Evolutionary conservation across 2,888 invertebrate species (phyloP).

Genomic region (Diachrysia chrysitis): DNA sequence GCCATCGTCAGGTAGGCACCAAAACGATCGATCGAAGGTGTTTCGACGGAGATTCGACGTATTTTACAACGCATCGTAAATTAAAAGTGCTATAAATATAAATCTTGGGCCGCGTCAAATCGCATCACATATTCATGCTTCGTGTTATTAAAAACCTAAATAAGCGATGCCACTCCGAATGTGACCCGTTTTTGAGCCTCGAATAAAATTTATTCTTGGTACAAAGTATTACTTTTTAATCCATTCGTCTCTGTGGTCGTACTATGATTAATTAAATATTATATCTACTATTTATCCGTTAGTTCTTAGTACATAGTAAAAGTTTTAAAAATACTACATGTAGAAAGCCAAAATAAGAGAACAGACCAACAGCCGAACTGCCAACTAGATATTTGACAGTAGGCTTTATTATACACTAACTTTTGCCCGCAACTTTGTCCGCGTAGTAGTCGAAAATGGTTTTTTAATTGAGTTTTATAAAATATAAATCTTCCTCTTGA

Average conservation of each 20-base stretch:
- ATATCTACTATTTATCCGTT: too few relatives aligned
- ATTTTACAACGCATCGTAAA: slow-evolving; percentile 83
- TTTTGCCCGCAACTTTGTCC: too few relatives aligned
- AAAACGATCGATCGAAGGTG: slow-evolving; percentile 62
- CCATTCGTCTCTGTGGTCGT: not conserved
- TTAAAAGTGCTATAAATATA: slow-evolving; percentile 85
- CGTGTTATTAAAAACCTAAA: slow-evolving; percentile 77
- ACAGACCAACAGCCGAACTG: too few relatives aligned
- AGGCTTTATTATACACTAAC: too few relatives aligned
- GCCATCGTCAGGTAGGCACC: slow-evolving; percentile 65
- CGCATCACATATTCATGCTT: slow-evolving; percentile 83
- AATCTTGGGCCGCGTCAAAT: slow-evolving; percentile 84
- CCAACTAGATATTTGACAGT: too few relatives aligned
- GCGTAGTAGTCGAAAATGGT: too few relatives aligned
- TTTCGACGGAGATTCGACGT: slow-evolving; percentile 75
- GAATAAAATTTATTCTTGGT: slow-evolving; percentile 41
- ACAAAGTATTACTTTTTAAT: slow-evolving; percentile 9
- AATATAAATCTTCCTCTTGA: too few relatives aligned
- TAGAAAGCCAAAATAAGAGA: too few relatives aligned
- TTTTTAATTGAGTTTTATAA: too few relatives aligned
- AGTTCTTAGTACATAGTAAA: too few relatives aligned
- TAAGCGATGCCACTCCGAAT: slow-evolving; percentile 68
- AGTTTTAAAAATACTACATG: too few relatives aligned
- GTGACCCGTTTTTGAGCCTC: slow-evolving; percentile 55
- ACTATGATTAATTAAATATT: too few relatives aligned